phyloP scores from a whole-genome alignment of 2,888 invertebrate species.

The Clivina fossor region DNA sequence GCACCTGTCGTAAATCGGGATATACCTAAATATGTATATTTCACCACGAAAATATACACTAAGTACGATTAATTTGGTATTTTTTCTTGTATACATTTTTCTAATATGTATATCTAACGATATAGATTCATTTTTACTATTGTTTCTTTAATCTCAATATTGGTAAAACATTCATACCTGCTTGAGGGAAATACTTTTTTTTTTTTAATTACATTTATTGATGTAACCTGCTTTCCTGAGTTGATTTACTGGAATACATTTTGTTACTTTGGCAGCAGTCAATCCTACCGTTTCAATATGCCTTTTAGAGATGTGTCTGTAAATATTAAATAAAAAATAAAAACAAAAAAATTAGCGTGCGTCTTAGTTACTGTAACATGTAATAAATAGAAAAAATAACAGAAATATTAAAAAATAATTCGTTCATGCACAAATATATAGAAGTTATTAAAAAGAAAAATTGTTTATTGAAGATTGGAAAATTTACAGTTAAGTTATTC shows the following conservation, averaged over 20 bases:
- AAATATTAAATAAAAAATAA: constrained; percentile 21
- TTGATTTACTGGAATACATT: constrained; percentile 18
- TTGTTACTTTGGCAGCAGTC: constrained; percentile 16
- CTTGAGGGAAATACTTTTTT: constrained; percentile 9
- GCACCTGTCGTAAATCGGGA: constrained; percentile 14
- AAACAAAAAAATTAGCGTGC: constrained; percentile 9
- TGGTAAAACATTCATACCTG: constrained; percentile 18
- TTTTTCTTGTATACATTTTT: constrained; percentile 1
- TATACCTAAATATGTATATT: constrained; percentile 30
- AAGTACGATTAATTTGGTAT: constrained; percentile 24
- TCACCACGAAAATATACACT: constrained; percentile 27
- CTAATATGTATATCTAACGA: background rate
- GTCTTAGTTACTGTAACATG: too few relatives aligned
- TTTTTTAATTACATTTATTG: constrained; percentile 4
- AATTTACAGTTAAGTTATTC: too few relatives aligned
- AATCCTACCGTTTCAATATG: constrained; percentile 32
- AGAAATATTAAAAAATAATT: background rate
- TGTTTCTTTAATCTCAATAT: constrained; percentile 10
- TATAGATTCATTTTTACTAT: constrained; percentile 9
- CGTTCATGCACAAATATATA: background rate
- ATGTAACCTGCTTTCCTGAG: constrained; percentile 17
- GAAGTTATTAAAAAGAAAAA: background rate
- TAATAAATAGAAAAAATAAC: too few relatives aligned
- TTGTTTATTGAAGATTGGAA: too few relatives aligned
- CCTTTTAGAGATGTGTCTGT: constrained; percentile 33